A percentile compares a stretch with the other conserved stretches of the same genome.
Evolutionary conservation across 2,888 invertebrate species (phyloP).

Genomic region (Philereme vetulata): DNA sequence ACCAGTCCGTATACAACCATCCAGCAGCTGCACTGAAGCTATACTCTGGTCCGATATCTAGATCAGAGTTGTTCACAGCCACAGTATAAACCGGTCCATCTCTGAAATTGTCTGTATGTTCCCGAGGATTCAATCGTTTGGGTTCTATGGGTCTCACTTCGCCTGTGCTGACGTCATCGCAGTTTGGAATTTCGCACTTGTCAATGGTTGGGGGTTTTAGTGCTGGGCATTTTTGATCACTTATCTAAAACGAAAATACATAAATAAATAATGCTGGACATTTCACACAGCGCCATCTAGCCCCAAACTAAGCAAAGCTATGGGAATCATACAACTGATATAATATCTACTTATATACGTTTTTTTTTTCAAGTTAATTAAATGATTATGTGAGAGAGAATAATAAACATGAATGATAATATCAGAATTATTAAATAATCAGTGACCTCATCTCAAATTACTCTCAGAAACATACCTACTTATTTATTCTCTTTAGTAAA

Average conservation of each 20-base stretch:
- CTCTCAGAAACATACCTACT: too few species aligned
- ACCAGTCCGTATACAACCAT: conserved; percentile 85
- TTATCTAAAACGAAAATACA: conserved; percentile 55
- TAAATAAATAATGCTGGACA: too few species aligned
- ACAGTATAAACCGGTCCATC: conserved; percentile 73
- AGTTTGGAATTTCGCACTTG: conserved; percentile 65
- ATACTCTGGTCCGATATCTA: conserved; percentile 70
- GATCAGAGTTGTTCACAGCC: conserved; percentile 62
- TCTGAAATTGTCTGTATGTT: conserved; percentile 65
- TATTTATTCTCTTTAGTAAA: too few species aligned
- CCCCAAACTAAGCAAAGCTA: too few species aligned
- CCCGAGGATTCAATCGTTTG: conserved; percentile 52
- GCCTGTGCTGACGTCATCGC: conserved; percentile 45
- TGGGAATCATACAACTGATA: too few species aligned
- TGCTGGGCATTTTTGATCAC: conserved; percentile 67
- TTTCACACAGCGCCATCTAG: too few species aligned
- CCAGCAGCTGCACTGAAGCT: conserved; percentile 68
- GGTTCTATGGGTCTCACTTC: conserved; percentile 54
- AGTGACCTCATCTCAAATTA: too few species aligned
- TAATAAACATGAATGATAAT: too few species aligned
- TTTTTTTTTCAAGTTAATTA: too few species aligned
- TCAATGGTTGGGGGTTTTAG: conserved; percentile 64
- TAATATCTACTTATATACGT: too few species aligned
- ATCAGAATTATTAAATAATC: too few species aligned
- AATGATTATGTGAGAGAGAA: too few species aligned